Evolutionary conservation across 2,888 invertebrate species (phyloP).

Genomic region (Synanthedon vespiformis): DNA sequence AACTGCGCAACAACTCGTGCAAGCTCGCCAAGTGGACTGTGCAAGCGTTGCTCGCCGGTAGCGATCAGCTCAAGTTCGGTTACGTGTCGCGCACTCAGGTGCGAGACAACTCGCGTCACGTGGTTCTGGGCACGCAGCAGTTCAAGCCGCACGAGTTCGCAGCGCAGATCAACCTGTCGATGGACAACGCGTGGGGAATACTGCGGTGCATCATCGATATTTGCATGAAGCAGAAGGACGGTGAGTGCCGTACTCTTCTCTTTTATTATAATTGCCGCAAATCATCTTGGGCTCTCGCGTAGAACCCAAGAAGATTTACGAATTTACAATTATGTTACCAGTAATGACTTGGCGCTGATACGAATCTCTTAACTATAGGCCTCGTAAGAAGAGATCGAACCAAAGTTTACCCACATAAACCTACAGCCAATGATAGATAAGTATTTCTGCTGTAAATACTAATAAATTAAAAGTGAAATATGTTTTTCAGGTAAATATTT

Average conservation of each 20-base stretch:
- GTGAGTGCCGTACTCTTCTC: constrained; percentile 48
- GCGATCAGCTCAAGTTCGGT: constrained; percentile 98
- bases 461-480: not conserved
- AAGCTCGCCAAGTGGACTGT: constrained; percentile 99
- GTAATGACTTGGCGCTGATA: too few relatives aligned
- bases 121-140: constrained; percentile 96
- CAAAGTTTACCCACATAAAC: too few relatives aligned
- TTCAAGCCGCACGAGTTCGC: constrained; percentile 99
- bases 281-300: too few relatives aligned
- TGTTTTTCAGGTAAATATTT: constrained; percentile 78
- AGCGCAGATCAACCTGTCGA: constrained; percentile 97
- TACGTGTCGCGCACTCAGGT: constrained; percentile 97
- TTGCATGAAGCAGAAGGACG: constrained; percentile 96
- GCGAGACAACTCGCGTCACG: constrained; percentile 95
- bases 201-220: constrained; percentile 96
- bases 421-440: too few relatives aligned
- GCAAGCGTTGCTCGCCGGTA: constrained; percentile 91
- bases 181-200: constrained; percentile 99
- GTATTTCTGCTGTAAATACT: too few relatives aligned
- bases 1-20: constrained; percentile 98
- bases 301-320: too few relatives aligned
- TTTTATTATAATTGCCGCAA: not conserved
- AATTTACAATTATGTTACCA: too few relatives aligned
- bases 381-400: too few relatives aligned
- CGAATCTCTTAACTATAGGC: too few relatives aligned